A percentile compares a stretch with the other conserved stretches of the same genome.
phyloP scores from a whole-genome alignment of 2,888 invertebrate genomes.

The Philonicus albiceps region DNA sequence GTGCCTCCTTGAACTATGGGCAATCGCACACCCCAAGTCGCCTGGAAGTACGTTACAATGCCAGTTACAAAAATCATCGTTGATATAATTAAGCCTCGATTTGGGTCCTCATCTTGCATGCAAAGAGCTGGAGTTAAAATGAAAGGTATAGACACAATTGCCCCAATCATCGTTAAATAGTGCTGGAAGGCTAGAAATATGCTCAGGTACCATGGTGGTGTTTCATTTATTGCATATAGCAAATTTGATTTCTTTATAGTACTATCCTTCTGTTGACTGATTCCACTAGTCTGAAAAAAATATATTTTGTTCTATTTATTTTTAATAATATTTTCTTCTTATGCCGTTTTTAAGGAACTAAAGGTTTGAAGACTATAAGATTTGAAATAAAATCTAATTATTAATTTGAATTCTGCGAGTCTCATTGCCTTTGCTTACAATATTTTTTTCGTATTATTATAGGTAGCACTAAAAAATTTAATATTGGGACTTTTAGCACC shows the following conservation, averaged over 20 bases:
- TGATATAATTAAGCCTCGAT: slow-evolving; percentile 78
- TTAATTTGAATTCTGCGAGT: too few species aligned
- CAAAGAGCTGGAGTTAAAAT: slow-evolving; percentile 82
- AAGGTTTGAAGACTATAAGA: too few species aligned
- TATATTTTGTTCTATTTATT: too few species aligned
- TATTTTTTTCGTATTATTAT: too few species aligned
- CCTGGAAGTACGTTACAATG: slow-evolving; percentile 77
- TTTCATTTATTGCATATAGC: slow-evolving; percentile 78
- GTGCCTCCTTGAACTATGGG: slow-evolving; percentile 82
- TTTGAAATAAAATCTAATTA: too few species aligned
- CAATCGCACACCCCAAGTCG: slow-evolving; percentile 77
- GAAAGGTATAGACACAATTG: slow-evolving; percentile 83
- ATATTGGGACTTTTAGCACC: too few species aligned
- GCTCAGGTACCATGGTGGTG: slow-evolving; percentile 85
- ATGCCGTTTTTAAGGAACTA: not conserved
- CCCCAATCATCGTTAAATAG: slow-evolving; percentile 85
- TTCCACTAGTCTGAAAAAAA: not conserved
- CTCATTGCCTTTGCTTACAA: too few species aligned
- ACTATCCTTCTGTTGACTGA: not conserved
- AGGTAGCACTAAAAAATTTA: too few species aligned
- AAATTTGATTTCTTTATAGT: slow-evolving; percentile 56
- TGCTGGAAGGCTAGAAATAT: slow-evolving; percentile 85
- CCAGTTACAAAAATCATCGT: slow-evolving; percentile 85
- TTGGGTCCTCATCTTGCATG: slow-evolving; percentile 77
- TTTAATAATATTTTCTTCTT: too few species aligned